phyloP scores from a whole-genome alignment of 2,797 vertebrate species.

The Parauchenoglanis ngamensis region DNA sequence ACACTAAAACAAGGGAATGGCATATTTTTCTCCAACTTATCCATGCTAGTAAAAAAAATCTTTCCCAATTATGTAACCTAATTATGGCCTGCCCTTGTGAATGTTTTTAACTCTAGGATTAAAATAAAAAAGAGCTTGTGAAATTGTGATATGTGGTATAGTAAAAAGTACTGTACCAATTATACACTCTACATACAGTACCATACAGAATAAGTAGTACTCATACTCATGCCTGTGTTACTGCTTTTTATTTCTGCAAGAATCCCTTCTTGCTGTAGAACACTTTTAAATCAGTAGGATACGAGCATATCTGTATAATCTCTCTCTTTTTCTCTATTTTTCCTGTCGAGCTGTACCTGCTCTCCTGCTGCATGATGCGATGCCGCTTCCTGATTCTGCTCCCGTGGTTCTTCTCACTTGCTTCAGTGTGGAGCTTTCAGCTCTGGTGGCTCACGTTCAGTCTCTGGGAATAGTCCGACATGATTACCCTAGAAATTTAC shows the following conservation, averaged over 20 bases:
- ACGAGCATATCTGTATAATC: not conserved
- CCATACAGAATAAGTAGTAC: not conserved
- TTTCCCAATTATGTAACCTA: not conserved
- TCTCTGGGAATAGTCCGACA: not conserved
- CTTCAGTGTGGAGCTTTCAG: not conserved
- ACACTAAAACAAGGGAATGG: not conserved
- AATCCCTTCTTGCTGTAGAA: not conserved
- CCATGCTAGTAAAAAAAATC: not conserved
- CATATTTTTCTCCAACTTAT: not conserved
- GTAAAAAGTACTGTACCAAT: not conserved
- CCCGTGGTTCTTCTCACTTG: not conserved
- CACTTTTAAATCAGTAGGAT: not conserved
- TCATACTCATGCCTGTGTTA: not conserved
- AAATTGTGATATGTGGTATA: not conserved
- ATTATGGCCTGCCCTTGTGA: not conserved
- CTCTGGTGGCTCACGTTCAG: not conserved
- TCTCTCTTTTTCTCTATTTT: not conserved
- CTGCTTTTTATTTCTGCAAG: not conserved
- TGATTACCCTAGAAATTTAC: not conserved
- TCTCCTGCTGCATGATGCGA: not conserved
- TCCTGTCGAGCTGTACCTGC: not conserved
- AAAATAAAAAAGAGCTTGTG: not conserved
- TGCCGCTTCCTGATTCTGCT: not conserved
- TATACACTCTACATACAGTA: not conserved
- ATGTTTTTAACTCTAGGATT: not conserved